Evolutionary conservation across 2,113 vertebrate species (phyloP).

Genomic region (Hippoglossus stenolepis): DNA sequence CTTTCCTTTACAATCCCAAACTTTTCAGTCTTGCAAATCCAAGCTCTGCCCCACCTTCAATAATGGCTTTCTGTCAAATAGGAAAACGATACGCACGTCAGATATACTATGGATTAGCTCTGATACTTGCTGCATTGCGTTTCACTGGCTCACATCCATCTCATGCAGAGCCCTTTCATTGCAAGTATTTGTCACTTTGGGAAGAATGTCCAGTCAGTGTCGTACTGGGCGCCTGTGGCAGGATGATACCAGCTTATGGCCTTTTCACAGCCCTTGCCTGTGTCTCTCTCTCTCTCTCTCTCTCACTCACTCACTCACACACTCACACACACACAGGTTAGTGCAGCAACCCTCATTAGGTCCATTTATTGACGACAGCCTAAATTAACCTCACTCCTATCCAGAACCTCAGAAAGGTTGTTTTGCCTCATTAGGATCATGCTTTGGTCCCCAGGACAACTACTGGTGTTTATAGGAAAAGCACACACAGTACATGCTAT

Average conservation of each 20-base stretch:
- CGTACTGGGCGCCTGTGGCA: conserved; percentile 28
- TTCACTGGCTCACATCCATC: conserved; percentile 44
- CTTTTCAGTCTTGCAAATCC: conserved; percentile 20
- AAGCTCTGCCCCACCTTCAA: background rate
- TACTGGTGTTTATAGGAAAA: background rate
- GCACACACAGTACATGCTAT: background rate
- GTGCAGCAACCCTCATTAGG: background rate
- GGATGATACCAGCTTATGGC: conserved; percentile 56
- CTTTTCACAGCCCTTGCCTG: conserved; percentile 41
- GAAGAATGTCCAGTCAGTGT: conserved; percentile 51
- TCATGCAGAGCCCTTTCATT: conserved; percentile 17
- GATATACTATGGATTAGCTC: conserved; percentile 32
- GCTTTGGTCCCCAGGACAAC: background rate
- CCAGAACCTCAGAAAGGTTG: background rate
- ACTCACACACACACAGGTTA: background rate
- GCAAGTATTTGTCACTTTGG: conserved; percentile 57
- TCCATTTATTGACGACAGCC: background rate
- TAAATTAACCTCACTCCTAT: background rate
- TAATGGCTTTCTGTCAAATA: conserved; percentile 32
- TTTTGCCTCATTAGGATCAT: background rate
- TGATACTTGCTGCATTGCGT: conserved; percentile 32
- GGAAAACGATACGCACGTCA: conserved; percentile 29
- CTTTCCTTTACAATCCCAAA: background rate
- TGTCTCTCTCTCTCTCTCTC: background rate
- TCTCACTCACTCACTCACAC: too few relatives aligned